phyloP scores from a whole-genome alignment of 2,113 vertebrate genomes.

The Excalfactoria chinensis region DNA sequence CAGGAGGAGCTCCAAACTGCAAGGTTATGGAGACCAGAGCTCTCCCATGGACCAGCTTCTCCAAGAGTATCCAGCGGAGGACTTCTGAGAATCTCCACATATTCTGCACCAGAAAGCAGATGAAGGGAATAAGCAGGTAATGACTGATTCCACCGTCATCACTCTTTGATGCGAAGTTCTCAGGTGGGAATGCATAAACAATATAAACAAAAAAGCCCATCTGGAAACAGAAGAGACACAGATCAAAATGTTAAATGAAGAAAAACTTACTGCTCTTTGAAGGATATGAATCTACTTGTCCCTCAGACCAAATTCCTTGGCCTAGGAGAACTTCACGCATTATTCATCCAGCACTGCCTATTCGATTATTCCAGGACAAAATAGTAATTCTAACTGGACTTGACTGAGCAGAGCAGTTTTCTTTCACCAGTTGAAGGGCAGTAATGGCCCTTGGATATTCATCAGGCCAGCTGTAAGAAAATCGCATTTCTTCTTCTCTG shows the following conservation, averaged over 20 bases:
- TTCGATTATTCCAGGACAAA: not conserved
- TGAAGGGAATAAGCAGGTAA: not conserved
- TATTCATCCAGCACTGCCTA: not conserved
- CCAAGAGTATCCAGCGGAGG: not conserved
- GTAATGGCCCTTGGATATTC: not conserved
- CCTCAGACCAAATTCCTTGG: not conserved
- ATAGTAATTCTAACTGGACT: not conserved
- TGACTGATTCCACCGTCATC: not conserved
- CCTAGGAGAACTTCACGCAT: not conserved
- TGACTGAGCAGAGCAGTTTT: not conserved
- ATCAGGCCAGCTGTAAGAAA: not conserved
- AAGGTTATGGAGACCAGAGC: rapidly evolving
- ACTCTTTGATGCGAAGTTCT: not conserved
- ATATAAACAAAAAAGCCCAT: not conserved
- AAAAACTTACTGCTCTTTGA: not conserved
- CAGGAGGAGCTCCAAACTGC: not conserved
- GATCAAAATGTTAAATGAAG: not conserved
- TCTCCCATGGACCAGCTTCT: not conserved
- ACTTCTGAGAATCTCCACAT: not conserved
- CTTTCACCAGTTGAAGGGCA: not conserved
- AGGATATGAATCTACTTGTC: not conserved
- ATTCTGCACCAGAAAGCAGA: not conserved
- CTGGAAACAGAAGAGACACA: not conserved
- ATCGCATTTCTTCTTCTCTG: not conserved
- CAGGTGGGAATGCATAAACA: not conserved